Percentiles rank a stretch among this genome's conserved stretches.
Evolutionary conservation across 2,113 vertebrate genomes (phyloP).

Genomic region (Sander lucioperca): DNA sequence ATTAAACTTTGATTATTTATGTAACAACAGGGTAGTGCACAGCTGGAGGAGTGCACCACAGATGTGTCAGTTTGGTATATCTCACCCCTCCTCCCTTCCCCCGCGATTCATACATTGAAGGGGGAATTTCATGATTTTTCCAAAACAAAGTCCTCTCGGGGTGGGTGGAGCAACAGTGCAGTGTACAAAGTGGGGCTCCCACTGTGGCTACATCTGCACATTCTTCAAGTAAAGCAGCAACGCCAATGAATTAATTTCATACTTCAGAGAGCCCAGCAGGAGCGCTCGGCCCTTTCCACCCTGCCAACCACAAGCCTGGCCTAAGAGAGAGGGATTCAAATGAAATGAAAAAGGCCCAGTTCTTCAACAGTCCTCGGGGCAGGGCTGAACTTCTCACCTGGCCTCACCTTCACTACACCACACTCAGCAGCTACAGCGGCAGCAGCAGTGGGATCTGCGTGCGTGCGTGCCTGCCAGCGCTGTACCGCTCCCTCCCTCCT

Average conservation of each 20-base stretch:
- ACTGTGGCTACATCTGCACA: constrained; percentile 74
- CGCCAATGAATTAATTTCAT: constrained; percentile 68
- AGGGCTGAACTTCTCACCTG: constrained; percentile 55
- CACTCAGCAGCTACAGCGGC: constrained; percentile 31
- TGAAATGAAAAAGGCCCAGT: constrained; percentile 48
- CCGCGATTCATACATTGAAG: constrained; percentile 43
- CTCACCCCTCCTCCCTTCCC: neutral
- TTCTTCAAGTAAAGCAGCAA: constrained; percentile 61
- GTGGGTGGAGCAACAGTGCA: constrained; percentile 27
- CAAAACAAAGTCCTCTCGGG: constrained; percentile 54
- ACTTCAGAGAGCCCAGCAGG: constrained; percentile 62
- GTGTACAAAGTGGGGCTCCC: constrained; percentile 54
- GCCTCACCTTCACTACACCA: constrained; percentile 46
- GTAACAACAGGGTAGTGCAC: constrained; percentile 28
- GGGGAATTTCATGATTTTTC: constrained; percentile 63
- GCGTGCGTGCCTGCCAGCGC: constrained; percentile 44
- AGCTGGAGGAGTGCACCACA: constrained; percentile 46
- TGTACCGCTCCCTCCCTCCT: constrained; percentile 12
- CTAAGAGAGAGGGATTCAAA: constrained; percentile 30
- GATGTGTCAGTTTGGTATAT: constrained; percentile 32
- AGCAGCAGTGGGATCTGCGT: constrained; percentile 8
- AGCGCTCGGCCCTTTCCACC: constrained; percentile 53
- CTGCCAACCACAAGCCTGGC: constrained; percentile 55
- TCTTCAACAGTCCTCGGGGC: constrained; percentile 46
- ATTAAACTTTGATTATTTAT: constrained; percentile 42